These are phyloP conservation scores for Tangara arthus DNA, from an alignment of 2,797 vertebrate species.

Conservation along the genomic window DNA sequence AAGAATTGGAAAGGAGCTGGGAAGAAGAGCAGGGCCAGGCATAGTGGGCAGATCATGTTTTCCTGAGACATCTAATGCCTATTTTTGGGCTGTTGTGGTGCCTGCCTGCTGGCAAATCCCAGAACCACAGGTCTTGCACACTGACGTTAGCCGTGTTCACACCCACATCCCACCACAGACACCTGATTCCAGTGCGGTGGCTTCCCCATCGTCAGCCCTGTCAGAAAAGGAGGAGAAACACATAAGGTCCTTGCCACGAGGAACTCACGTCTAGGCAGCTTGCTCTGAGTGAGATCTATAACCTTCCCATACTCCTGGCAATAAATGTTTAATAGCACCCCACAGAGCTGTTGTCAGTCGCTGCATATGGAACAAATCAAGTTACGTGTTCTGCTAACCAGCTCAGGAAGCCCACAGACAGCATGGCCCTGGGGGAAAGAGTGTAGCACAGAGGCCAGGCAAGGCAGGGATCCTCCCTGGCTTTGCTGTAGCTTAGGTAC, in stretches of 20 bases:
- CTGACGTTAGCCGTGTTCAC: fast-evolving
- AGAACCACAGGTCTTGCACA: fast-evolving
- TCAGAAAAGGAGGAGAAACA: background rate
- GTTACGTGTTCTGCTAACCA: slow-evolving; percentile 14
- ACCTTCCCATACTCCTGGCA: background rate
- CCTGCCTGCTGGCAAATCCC: background rate
- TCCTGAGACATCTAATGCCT: background rate
- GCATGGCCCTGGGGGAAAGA: background rate
- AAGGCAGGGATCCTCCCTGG: background rate
- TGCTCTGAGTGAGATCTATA: background rate
- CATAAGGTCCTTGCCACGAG: background rate
- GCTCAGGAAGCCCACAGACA: slow-evolving; percentile 46
- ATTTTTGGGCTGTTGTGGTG: background rate
- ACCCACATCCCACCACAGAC: background rate
- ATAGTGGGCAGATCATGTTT: background rate
- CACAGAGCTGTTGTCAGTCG: slow-evolving; percentile 27
- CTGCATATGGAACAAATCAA: slow-evolving; percentile 63
- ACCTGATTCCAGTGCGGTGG: background rate
- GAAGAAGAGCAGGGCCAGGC: background rate
- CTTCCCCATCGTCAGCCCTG: fast-evolving
- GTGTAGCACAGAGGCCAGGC: background rate
- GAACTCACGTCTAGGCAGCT: background rate
- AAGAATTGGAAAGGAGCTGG: background rate
- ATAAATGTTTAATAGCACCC: slow-evolving; percentile 60
- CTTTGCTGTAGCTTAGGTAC: background rate